phyloP scores from a whole-genome alignment of 2,797 vertebrate species.

The Triplophysa yarkandensis region DNA sequence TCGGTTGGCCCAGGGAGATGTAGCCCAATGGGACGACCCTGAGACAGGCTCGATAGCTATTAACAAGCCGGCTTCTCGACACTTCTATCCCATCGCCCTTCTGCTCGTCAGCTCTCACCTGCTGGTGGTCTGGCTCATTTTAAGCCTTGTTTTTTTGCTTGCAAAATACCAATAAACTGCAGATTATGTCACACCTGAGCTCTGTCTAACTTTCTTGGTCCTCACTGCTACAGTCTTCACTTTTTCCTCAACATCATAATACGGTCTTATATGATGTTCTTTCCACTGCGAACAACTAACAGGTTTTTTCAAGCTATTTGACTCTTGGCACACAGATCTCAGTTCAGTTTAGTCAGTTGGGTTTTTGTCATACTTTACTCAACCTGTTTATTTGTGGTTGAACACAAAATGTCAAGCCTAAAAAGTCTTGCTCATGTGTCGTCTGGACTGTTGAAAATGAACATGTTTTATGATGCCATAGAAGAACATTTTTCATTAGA shows the following conservation, averaged over 20 bases:
- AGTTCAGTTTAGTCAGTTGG: background rate
- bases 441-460: background rate
- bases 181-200: conserved; percentile 69
- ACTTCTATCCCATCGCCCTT: conserved; percentile 99
- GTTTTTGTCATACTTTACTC: background rate
- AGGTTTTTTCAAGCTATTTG: background rate
- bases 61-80: conserved; percentile 97
- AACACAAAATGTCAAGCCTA: background rate
- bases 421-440: background rate
- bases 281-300: background rate
- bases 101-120: conserved; percentile 99
- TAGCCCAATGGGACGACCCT: conserved; percentile 93
- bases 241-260: no score
- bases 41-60: conserved; percentile 92
- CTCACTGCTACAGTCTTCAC: background rate
- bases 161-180: conserved; percentile 99
- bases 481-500: no score
- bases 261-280: no score
- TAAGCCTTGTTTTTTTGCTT: conserved; percentile 99
- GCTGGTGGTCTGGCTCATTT: conserved; percentile 99
- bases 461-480: background rate
- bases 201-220: conserved; percentile 48
- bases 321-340: background rate
- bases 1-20: conserved; percentile 90
- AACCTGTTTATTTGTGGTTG: background rate